Evolutionary conservation across 2,797 vertebrate genomes (phyloP), one percentile per base, ranked within the genome.

Genomic region (Crypturellus tataupa): DNA sequence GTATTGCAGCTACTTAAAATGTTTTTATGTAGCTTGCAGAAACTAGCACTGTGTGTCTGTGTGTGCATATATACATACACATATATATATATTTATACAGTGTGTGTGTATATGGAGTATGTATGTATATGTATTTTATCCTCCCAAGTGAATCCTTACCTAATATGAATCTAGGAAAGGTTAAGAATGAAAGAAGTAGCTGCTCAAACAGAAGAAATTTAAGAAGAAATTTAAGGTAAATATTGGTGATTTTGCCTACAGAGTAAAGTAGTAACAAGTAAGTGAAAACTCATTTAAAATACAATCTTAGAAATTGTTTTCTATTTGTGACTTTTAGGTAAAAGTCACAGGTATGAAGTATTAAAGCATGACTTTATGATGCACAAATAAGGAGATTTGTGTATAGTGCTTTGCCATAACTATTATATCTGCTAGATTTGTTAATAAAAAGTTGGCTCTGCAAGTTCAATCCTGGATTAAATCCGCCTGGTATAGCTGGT

Each of bases 1-100:
- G 80, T 58, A 80, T 82, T 83, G 70, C 77, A 0, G 20, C 85
- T 89, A 76, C 87, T 85, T 49, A 87, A 90, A 94, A 94, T 72
- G 39, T 70, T 80, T 96, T 95, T 89, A 93, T 94, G 58, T 94
- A 85, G 96, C 91, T 85, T 93, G 78, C 80, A 95, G 94, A 72
- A 96, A 91, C 81, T 56, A 81, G 82, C 55, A 60, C 20, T 7
- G 63, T 87, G 55, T 56, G 6, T 37, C 7, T 55, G 53, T 69
- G 9, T 59, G 58, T 35, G 20, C 35, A n/a, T 59, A 6, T 21
- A 53, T 20, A 23, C 23, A 47, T 47, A 47, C 21, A 47, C 10
- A 10, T 11, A 21, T 47, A 47, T 23, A 18, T 55, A 18, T 55
- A 27, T 16, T 12, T 42, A 16, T 89, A 39, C 11, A 39, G 21